Conservation (phyloP, 2,113 vertebrate genomes). For the Podiceps cristatus region DNA sequence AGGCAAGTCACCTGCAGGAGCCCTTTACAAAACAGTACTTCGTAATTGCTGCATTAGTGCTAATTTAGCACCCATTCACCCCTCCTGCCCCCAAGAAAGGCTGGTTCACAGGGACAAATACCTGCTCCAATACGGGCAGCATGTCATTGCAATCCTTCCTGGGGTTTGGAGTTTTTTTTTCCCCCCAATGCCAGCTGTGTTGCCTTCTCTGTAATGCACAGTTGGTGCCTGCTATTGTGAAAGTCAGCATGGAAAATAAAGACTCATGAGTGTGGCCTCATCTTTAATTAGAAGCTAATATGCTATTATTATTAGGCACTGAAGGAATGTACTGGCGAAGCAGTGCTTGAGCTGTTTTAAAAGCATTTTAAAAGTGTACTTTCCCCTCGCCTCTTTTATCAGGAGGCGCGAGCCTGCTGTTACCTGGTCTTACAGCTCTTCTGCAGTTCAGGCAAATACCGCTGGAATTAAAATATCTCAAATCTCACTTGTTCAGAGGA, state of each 20-base stretch:
- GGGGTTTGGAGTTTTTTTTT: too few relatives aligned
- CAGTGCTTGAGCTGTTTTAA: conserved; percentile 15
- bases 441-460: not conserved
- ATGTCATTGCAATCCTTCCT: not conserved
- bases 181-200: not conserved
- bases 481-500: not conserved
- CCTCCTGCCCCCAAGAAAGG: not conserved
- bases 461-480: not conserved
- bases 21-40: not conserved
- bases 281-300: conserved; percentile 64
- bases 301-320: conserved; percentile 32
- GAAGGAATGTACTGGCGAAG: conserved; percentile 16
- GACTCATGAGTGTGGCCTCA: conserved; percentile 42
- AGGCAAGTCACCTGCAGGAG: not conserved
- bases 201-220: not conserved
- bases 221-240: conserved; percentile 37
- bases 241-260: conserved; percentile 32
- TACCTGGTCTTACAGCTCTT: not conserved
- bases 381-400: conserved; percentile 21
- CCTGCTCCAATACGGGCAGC: not conserved
- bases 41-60: not conserved
- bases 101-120: not conserved
- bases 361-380: conserved; percentile 32
- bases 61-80: not conserved
- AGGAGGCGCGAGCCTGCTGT: not conserved